Conservation (phyloP, 2,888 invertebrate species). For the Dryomyza anilis region DNA sequence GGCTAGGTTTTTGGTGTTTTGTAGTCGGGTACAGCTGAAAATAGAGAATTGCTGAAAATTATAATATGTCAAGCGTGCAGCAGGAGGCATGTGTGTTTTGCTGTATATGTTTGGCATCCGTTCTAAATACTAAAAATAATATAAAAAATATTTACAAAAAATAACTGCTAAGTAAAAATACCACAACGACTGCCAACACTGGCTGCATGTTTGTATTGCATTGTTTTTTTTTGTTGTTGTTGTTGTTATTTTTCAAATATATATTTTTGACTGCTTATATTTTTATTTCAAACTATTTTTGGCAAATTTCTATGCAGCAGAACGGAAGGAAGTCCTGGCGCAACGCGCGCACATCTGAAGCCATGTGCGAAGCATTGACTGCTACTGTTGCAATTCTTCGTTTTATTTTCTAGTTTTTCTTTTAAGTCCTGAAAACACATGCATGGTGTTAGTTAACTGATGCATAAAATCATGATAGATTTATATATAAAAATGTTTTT, state of each 20-base stretch:
- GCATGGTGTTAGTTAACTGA: too few relatives aligned
- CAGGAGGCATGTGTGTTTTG: slow-evolving; percentile 3
- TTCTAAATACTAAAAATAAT: slow-evolving; percentile 23
- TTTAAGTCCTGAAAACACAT: too few relatives aligned
- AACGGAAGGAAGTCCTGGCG: slow-evolving; percentile 37
- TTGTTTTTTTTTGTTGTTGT: slow-evolving; percentile 25
- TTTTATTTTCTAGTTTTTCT: too few relatives aligned
- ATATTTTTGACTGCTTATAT: slow-evolving; percentile 15
- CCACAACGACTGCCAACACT: not conserved
- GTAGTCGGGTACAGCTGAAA: not conserved
- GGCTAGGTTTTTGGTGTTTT: not conserved
- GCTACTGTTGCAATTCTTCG: too few relatives aligned
- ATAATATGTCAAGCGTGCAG: slow-evolving; percentile 25
- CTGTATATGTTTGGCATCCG: slow-evolving; percentile 32
- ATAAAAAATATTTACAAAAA: not conserved
- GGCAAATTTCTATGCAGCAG: slow-evolving; percentile 29
- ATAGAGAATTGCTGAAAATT: slow-evolving; percentile 2
- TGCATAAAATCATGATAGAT: too few relatives aligned
- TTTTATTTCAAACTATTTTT: slow-evolving; percentile 21
- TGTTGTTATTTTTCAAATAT: too few relatives aligned
- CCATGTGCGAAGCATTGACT: not conserved
- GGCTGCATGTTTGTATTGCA: not conserved
- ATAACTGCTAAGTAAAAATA: not conserved
- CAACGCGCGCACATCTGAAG: slow-evolving; percentile 24
- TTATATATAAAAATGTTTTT: too few relatives aligned